These are phyloP conservation scores for Dysmachus trigonus DNA, from an alignment of 2,888 invertebrate genomes.

Conservation along the genomic window DNA sequence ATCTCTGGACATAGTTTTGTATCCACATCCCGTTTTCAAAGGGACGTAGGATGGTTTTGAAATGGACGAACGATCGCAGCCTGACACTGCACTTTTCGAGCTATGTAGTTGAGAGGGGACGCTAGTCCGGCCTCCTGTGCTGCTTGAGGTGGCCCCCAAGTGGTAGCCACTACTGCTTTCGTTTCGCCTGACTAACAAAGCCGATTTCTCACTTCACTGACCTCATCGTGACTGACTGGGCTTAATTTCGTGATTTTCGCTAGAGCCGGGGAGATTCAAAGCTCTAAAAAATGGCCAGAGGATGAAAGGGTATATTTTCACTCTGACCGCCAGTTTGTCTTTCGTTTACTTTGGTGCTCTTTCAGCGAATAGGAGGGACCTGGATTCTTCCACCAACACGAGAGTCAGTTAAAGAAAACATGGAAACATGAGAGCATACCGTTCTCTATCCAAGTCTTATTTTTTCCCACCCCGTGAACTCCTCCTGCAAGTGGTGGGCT, in stretches of 20 bases:
- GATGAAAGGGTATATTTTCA: conserved; percentile 18
- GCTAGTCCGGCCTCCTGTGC: background rate
- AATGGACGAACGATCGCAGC: conserved; percentile 33
- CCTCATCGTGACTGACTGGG: background rate
- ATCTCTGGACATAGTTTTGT: conserved; percentile 3
- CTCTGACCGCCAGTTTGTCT: background rate
- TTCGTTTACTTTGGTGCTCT: background rate
- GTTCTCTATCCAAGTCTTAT: background rate
- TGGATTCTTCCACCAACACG: background rate
- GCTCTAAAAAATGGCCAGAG: background rate
- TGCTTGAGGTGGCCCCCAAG: conserved; percentile 3
- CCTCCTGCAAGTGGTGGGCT: background rate
- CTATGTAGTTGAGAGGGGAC: background rate
- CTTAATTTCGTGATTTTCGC: conserved; percentile 16
- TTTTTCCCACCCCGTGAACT: background rate
- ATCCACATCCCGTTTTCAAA: conserved; percentile 7
- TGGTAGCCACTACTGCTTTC: background rate
- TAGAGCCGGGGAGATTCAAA: background rate
- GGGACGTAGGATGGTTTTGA: background rate
- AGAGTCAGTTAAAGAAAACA: background rate
- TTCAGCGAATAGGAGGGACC: background rate
- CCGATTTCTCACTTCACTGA: conserved; percentile 35
- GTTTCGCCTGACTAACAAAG: conserved; percentile 34
- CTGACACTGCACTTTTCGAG: conserved; percentile 19
- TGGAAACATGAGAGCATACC: conserved; percentile 4